A percentile compares a stretch with the other conserved stretches of the same genome.
phyloP scores from a whole-genome alignment of 2,797 vertebrate genomes.

The Phyllotis vaccarum region DNA sequence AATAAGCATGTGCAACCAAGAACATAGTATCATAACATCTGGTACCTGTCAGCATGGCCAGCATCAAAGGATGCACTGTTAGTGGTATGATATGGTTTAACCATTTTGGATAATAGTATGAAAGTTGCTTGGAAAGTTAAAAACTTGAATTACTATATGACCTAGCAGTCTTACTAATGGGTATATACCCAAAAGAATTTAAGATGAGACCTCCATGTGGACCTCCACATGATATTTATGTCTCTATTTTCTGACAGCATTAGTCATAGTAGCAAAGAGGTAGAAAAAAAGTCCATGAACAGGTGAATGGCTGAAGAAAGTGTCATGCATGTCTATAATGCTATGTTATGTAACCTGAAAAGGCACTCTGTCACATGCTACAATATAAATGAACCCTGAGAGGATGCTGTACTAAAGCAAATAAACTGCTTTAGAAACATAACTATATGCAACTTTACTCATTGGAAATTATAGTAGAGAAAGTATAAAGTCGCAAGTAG shows the following conservation, averaged over 20 bases:
- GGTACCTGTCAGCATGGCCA: background rate
- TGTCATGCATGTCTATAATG: background rate
- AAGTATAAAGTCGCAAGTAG: constrained; percentile 9
- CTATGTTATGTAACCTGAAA: background rate
- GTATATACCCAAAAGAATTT: background rate
- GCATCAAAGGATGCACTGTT: background rate
- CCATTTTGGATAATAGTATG: background rate
- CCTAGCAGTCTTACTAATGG: background rate
- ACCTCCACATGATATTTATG: too few relatives aligned
- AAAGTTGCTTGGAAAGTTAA: background rate
- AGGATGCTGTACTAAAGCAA: background rate
- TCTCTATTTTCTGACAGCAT: background rate
- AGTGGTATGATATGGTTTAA: background rate
- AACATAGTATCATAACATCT: background rate
- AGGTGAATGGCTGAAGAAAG: background rate
- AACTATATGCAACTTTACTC: background rate
- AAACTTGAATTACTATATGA: background rate
- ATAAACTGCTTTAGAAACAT: background rate
- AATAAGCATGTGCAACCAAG: background rate
- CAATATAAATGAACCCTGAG: background rate
- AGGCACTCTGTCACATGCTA: background rate
- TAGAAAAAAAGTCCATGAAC: background rate
- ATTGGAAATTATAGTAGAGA: background rate
- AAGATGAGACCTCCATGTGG: background rate
- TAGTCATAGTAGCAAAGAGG: background rate